Conservation (phyloP, 2,888 invertebrate genomes). For the Trissolcus japonicus region DNA sequence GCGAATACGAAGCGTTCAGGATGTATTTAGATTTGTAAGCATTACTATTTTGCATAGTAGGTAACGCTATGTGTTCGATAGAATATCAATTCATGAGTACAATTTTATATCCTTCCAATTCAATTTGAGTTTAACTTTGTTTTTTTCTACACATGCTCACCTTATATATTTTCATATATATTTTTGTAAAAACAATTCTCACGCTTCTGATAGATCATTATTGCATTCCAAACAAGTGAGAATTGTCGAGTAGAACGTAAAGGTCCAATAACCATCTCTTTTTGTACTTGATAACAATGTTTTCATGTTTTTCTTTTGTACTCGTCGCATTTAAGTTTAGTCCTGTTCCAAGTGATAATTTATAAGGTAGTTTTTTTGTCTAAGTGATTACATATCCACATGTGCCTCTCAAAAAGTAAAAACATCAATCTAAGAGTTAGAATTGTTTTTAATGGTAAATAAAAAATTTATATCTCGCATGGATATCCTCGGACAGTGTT, state of each 20-base stretch:
- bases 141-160: constrained; percentile 34
- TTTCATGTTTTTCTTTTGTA: constrained; percentile 19
- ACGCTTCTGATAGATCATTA: neutral
- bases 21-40: constrained; percentile 41
- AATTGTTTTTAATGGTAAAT: constrained; percentile 15
- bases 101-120: too few relatives aligned
- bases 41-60: constrained; percentile 38
- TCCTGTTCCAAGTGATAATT: constrained; percentile 70
- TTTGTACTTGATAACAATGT: constrained; percentile 35
- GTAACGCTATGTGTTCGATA: constrained; percentile 34
- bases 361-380: constrained; percentile 61
- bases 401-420: constrained; percentile 67
- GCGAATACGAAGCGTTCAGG: constrained; percentile 15
- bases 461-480: constrained; percentile 53
- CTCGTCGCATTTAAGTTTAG: constrained; percentile 56
- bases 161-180: constrained; percentile 33
- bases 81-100: constrained; percentile 19
- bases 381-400: constrained; percentile 62
- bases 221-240: too few relatives aligned
- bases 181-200: constrained; percentile 13
- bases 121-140: neutral
- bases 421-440: constrained; percentile 33
- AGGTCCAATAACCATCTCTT: constrained; percentile 34
- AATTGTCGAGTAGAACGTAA: constrained; percentile 22
- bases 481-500: constrained; percentile 15